phyloP scores from a whole-genome alignment of 2,888 invertebrate genomes.

The Yponomeuta malinellus region DNA sequence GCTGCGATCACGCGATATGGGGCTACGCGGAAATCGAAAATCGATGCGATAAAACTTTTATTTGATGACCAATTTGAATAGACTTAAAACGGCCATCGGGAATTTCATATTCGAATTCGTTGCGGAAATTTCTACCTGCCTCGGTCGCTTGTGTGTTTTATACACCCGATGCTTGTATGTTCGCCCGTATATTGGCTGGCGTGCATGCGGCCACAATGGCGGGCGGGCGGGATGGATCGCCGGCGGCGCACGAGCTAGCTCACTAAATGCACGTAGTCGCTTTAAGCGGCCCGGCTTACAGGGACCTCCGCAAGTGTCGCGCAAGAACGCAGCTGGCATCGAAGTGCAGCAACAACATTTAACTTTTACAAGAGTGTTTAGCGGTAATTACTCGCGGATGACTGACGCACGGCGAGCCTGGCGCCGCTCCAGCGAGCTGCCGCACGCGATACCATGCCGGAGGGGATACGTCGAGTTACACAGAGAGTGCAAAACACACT shows the following conservation, averaged over 20 bases:
- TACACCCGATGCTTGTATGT: background rate
- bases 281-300: background rate
- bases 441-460: background rate
- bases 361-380: constrained; percentile 9
- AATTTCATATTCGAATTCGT: constrained; percentile 16
- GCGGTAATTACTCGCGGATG: constrained; percentile 14
- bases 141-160: constrained; percentile 6
- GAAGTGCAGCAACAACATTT: constrained; percentile 2
- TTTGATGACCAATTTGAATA: constrained; percentile 59
- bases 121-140: background rate
- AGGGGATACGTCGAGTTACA: background rate
- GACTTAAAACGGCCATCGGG: constrained; percentile 29
- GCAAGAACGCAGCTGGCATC: background rate
- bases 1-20: constrained; percentile 34
- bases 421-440: constrained; percentile 1
- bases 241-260: background rate
- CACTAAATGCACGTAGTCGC: background rate
- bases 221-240: background rate
- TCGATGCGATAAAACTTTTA: constrained; percentile 62
- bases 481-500: too few relatives aligned
- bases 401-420: constrained; percentile 2
- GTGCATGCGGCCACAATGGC: background rate
- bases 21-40: constrained; percentile 33
- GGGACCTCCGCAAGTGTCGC: background rate
- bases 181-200: background rate